A percentile compares a stretch with the other conserved stretches of the same genome.
phyloP scores from a whole-genome alignment of 2,888 invertebrate genomes.

The Tachina fera region DNA sequence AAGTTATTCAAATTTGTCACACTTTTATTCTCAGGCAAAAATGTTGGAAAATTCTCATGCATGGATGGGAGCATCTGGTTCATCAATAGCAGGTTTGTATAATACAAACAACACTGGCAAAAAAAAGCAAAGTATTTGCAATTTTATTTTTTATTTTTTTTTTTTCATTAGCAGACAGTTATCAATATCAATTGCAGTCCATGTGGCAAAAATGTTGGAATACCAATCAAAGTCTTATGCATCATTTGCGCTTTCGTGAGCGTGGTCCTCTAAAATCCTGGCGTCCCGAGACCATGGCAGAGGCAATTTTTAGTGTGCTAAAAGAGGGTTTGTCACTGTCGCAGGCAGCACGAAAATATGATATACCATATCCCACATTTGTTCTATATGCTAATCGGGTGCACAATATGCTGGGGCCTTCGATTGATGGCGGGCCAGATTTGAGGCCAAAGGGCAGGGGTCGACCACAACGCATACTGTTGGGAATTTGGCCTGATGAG shows the following conservation, averaged over 20 bases:
- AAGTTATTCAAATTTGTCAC: conserved; percentile 7
- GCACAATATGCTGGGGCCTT: conserved; percentile 96
- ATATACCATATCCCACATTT: conserved; percentile 97
- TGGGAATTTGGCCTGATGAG: conserved; percentile 97
- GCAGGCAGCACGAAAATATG: conserved; percentile 96
- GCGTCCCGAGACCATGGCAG: conserved; percentile 97
- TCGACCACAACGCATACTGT: conserved; percentile 93
- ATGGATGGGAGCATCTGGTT: conserved; percentile 92
- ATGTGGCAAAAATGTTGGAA: conserved; percentile 99
- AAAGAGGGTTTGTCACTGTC: conserved; percentile 95
- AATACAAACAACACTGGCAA: no score
- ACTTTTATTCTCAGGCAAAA: conserved; percentile 89
- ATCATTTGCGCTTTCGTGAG: conserved; percentile 95
- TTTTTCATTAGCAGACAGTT: conserved; percentile 88
- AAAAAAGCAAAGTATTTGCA: no score
- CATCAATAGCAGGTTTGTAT: conserved; percentile 94
- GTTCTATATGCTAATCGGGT: conserved; percentile 96
- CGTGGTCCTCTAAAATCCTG: conserved; percentile 96
- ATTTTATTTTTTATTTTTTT: conserved; percentile 5
- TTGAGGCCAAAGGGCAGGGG: conserved; percentile 95
- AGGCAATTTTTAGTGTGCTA: conserved; percentile 95
- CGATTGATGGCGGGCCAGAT: conserved; percentile 95
- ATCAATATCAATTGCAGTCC: conserved; percentile 96
- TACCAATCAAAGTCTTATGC: conserved; percentile 94
- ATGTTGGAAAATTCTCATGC: conserved; percentile 95